Evolutionary conservation across 2,888 invertebrate species (phyloP).

Genomic region (Helleia helle): DNA sequence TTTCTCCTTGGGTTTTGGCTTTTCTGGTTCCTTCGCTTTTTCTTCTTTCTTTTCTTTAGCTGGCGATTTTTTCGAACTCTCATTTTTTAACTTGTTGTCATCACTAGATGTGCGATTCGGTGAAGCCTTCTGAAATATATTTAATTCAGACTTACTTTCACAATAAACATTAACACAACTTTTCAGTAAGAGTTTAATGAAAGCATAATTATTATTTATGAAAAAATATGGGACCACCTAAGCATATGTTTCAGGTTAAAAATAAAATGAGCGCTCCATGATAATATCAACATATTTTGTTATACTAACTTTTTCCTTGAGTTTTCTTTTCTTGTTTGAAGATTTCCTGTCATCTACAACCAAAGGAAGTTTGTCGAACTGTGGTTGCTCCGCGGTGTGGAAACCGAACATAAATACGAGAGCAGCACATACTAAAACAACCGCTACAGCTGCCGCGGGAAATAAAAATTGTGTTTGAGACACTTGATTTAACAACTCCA

Average conservation of each 20-base stretch:
- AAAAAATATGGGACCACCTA: conserved; percentile 10
- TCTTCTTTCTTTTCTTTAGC: conserved; percentile 73
- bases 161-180: not conserved
- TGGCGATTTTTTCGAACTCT: conserved; percentile 72
- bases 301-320: conserved; percentile 78
- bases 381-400: conserved; percentile 86
- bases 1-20: conserved; percentile 59
- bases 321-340: conserved; percentile 79
- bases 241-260: conserved; percentile 64
- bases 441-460: conserved; percentile 72
- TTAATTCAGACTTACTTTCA: not conserved
- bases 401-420: conserved; percentile 86
- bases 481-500: conserved; percentile 76
- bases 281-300: conserved; percentile 15
- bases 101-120: conserved; percentile 75
- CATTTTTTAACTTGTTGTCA: conserved; percentile 74
- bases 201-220: not conserved
- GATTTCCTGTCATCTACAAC: conserved; percentile 79
- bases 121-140: conserved; percentile 69
- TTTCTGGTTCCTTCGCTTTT: conserved; percentile 65
- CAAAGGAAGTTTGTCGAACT: conserved; percentile 81
- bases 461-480: conserved; percentile 72
- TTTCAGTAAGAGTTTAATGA: not conserved
- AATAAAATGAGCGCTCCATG: conserved; percentile 61
- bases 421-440: conserved; percentile 81